These are phyloP conservation scores for Agonopterix alstromeriana DNA, from an alignment of 2,888 invertebrate genomes.

Conservation along the genomic window DNA sequence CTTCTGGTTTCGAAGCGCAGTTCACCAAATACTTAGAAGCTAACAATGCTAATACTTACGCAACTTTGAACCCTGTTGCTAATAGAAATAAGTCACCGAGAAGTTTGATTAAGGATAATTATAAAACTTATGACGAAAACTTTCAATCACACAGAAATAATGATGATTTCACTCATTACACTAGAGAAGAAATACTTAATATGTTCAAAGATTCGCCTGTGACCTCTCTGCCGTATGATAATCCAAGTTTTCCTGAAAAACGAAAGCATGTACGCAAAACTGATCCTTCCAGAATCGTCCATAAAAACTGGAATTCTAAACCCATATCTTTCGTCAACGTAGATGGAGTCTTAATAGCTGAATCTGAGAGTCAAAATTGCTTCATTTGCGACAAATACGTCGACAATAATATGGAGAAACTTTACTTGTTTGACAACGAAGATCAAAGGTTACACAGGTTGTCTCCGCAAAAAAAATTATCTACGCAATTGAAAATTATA, in stretches of 20 bases:
- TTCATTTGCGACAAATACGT: conserved; percentile 57
- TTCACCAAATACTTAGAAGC: conserved; percentile 56
- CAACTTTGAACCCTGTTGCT: conserved; percentile 37
- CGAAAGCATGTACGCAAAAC: conserved; percentile 57
- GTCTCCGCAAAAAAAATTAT: conserved; percentile 49
- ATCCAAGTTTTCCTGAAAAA: conserved; percentile 35
- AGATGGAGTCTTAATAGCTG: conserved; percentile 40
- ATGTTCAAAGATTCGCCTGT: conserved; percentile 69
- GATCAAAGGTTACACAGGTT: conserved; percentile 58
- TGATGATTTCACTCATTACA: conserved; percentile 39
- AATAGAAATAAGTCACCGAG: conserved; percentile 47
- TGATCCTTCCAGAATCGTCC: conserved; percentile 46
- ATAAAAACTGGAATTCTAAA: conserved; percentile 40
- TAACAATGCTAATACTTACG: conserved; percentile 38
- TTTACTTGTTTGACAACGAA: conserved; percentile 64
- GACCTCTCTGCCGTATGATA: conserved; percentile 47
- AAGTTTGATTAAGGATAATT: conserved; percentile 38
- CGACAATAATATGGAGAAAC: conserved; percentile 43
- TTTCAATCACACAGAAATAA: conserved; percentile 21
- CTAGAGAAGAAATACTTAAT: conserved; percentile 59
- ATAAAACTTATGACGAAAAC: conserved; percentile 29
- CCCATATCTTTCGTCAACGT: conserved; percentile 36
- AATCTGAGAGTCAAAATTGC: conserved; percentile 48
- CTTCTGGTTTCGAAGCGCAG: conserved; percentile 55
- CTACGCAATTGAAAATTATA: conserved; percentile 55